Evolutionary conservation across 2,113 vertebrate species (phyloP).

Genomic region (zebrafish (Danio rerio)): DNA sequence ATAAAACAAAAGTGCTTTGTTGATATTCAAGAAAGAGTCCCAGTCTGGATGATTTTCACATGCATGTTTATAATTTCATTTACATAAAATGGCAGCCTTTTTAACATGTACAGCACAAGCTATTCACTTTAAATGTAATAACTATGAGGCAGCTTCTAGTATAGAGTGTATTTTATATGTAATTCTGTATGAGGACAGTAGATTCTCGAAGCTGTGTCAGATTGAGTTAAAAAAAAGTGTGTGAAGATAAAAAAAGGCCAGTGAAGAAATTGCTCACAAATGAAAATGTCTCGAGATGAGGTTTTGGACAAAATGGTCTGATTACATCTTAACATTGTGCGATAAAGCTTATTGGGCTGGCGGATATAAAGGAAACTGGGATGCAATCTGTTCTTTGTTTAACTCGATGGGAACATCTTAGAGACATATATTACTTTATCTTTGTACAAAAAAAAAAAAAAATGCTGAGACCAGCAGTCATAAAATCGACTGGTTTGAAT

Average conservation of each 20-base stretch:
- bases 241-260: conserved; percentile 2
- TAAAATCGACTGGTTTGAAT: not conserved
- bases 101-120: not conserved
- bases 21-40: not conserved
- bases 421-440: conserved; percentile 1
- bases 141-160: not conserved
- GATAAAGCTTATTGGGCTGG: not conserved
- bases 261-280: conserved; percentile 22
- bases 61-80: no score
- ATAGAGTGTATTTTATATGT: not conserved
- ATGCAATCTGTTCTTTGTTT: conserved; percentile 16
- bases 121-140: not conserved
- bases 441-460: not conserved
- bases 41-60: not conserved
- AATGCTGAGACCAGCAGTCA: conserved; percentile 7
- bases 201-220: not conserved
- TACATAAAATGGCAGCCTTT: no score
- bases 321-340: conserved; percentile 12
- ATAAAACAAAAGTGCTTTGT: not conserved
- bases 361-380: conserved; percentile 7
- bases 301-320: conserved; percentile 14
- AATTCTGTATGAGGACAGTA: not conserved
- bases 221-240: conserved; percentile 2
- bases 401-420: not conserved
- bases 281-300: conserved; percentile 16